Evolutionary conservation across 2,888 invertebrate species (phyloP), one percentile per base, ranked within the genome.

Genomic region (Venustoraphidia nigricollis): DNA sequence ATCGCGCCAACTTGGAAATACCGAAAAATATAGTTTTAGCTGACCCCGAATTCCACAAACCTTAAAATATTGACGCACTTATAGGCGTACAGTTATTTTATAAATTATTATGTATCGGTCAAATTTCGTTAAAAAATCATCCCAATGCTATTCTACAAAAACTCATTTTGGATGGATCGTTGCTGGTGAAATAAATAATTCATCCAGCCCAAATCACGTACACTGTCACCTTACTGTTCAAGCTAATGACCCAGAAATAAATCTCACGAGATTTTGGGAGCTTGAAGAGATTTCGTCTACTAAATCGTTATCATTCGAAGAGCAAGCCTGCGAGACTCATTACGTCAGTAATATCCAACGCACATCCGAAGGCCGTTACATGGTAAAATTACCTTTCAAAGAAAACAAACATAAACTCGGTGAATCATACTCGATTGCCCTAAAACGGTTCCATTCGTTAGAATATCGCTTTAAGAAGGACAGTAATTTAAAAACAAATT

Each of bases 191-290:
- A 37, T 11, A 41, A 9, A n/a, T n/a, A n/a, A n/a, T n/a, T n/a
- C n/a, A n/a, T n/a, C n/a, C n/a, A n/a, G n/a, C n/a, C n/a, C n/a
- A n/a, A n/a, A n/a, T n/a, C n/a, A n/a, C n/a, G n/a, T n/a, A n/a
- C n/a, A n/a, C n/a, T n/a, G n/a, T n/a, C n/a, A n/a, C 8, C 34
- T 48, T 10, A 36, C 41, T 10, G 50, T 49, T 17, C n/a, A 38
- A 36, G 14, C 11, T n/a, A 9, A 39, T 13, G 47, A 46, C 34
- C 48, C 46, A 34, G 42, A 41, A 34, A 14, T 40, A 9, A 48
- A 52, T 42, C 9, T 51, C 37, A 38, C 44, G 17, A 53, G 53
- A 39, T 58, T 58, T 53, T 60, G 59, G 59, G 53, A 56, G 47
- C 45, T 58, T 4, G 57, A 60, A 50, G 55, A 55, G 47, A 14